Base-by-base conservation (phyloP, 2,113 vertebrate species). In the Pelobates fuscus region DNA sequence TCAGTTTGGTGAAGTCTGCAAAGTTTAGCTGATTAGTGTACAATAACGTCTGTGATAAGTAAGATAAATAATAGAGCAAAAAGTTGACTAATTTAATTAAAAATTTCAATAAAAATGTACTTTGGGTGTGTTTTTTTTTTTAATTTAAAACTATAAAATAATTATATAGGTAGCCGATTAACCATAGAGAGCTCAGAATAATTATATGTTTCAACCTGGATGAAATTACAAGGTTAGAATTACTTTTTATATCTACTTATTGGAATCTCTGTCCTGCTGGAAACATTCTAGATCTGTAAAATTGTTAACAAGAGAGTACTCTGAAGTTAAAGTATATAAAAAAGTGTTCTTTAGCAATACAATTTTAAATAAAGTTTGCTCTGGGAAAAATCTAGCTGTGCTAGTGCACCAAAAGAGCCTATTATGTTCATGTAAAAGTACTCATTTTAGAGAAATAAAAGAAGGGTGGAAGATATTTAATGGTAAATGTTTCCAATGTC, bases 361-460 rank as follows among this genome's bases (percentile, higher is more conserved):
- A 44, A 64, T 74, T 37, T 74, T 25, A 74, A 58, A 66, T 74
- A 74, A 66, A 74, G 71, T 66, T 74, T 74, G 62, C 71, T 66
- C 43, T 58, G 71, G 71, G 71, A 74, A 62, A 74, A 66, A 66
- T 74, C 62, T 55, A 29, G 71, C 71, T 58, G 71, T 27, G 49
- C 49, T 49, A 66, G 23, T 65, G 21, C 66, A 30, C 46, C 25
- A 49, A 27, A 74, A 74, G 58, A 21, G 62, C 49, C 71, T 58
- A 74, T 74, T 66, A 74, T 37, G 64, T 43, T 17, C 60, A 20
- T 58, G 32, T 74, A 59, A 66, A 58, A 66, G 41, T 66, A 14
- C 55, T 74, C 32, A 59, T 57, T 49, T 67, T 66, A 41, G 37
- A 32, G 30, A 20, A 57, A 58, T 23, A 41, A n/a, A 18, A 37